Conservation (phyloP, 2,888 invertebrate genomes). For the Serrognathus titanus region DNA sequence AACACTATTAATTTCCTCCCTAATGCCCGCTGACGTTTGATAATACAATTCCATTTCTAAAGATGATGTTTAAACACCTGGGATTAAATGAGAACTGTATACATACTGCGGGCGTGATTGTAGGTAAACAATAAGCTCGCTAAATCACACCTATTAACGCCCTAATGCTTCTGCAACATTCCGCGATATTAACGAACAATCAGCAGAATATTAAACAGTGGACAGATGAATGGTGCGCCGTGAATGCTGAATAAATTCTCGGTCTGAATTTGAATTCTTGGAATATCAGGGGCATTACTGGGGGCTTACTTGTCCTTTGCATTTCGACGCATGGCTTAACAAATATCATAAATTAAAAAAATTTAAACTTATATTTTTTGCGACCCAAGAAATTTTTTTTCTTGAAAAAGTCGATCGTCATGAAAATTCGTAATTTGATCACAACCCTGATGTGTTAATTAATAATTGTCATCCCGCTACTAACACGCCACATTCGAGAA, state of each 20-base stretch:
- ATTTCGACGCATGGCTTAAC: no score
- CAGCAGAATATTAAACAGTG: conserved; percentile 33
- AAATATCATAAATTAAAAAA: no score
- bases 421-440: no score
- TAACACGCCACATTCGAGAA: no score
- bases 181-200: conserved; percentile 33
- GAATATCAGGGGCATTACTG: not conserved
- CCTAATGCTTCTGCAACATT: conserved; percentile 17
- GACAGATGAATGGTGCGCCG: conserved; percentile 28
- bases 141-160: conserved; percentile 30
- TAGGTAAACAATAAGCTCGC: conserved; percentile 23
- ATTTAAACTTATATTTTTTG: no score
- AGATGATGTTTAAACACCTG: not conserved
- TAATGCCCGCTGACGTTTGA: not conserved
- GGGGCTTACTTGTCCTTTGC: no score
- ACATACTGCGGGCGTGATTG: not conserved
- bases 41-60: not conserved
- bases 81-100: not conserved
- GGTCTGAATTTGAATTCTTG: not conserved
- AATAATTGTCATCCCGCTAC: no score
- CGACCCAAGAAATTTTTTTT: no score
- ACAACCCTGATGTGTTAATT: no score
- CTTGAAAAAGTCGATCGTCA: no score
- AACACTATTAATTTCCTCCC: not conserved
- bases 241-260: not conserved